Evolutionary conservation across 2,113 vertebrate species (phyloP).

Genomic region (Notiomystis cincta): DNA sequence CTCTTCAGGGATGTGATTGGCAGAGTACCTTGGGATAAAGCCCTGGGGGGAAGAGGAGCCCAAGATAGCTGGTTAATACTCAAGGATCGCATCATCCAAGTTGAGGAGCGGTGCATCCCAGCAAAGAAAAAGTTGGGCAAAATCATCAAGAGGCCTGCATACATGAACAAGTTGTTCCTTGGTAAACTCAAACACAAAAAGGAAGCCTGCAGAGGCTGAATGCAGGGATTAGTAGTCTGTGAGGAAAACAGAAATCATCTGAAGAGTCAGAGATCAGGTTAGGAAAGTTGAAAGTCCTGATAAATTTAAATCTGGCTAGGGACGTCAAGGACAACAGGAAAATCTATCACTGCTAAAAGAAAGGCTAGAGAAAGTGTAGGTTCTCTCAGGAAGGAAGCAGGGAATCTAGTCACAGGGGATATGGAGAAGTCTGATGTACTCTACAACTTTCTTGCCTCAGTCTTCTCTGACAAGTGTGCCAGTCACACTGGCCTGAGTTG

Average conservation of each 20-base stretch:
- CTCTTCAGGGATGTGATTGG: background rate
- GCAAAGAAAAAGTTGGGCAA: background rate
- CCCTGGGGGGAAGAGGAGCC: background rate
- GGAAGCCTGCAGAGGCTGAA: background rate
- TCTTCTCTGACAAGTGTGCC: background rate
- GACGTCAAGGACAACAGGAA: background rate
- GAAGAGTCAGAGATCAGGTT: background rate
- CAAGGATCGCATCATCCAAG: background rate
- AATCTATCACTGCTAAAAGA: background rate
- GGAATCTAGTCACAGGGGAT: background rate
- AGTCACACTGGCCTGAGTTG: background rate
- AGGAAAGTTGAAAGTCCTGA: background rate
- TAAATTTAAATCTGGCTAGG: background rate
- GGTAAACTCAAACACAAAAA: background rate
- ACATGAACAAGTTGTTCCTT: background rate
- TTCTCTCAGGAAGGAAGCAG: background rate
- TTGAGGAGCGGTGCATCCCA: background rate
- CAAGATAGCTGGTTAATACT: background rate
- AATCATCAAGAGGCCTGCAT: rapidly evolving
- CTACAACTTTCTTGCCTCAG: background rate
- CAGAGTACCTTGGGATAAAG: background rate
- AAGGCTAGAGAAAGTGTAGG: background rate
- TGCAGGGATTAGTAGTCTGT: no score
- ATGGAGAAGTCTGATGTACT: background rate
- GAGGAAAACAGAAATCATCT: background rate